These are phyloP conservation scores for Plodia interpunctella DNA, from an alignment of 1,140 invertebrate species.

Conservation along the genomic window DNA sequence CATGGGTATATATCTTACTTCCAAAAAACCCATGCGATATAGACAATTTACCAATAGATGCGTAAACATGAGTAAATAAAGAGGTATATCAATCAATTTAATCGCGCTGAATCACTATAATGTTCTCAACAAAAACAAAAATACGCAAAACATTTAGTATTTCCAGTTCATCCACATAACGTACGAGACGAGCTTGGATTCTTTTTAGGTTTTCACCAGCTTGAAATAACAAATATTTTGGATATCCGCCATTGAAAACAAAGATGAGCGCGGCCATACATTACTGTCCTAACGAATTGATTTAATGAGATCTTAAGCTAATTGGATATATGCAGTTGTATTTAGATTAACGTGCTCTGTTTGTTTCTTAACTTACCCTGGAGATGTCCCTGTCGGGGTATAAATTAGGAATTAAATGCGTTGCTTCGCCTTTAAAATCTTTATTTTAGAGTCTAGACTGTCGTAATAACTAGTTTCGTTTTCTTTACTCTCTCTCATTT, in stretches of 20 bases:
- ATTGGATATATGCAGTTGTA: conserved; percentile 57
- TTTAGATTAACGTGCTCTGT: conserved; percentile 47
- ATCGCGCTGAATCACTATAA: too few relatives aligned
- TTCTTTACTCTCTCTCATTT: too few relatives aligned
- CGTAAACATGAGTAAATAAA: too few relatives aligned
- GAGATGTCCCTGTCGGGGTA: conserved; percentile 34
- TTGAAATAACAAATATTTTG: conserved; percentile 67
- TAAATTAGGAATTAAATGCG: conserved; percentile 58
- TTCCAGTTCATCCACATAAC: neutral
- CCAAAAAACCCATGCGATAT: too few relatives aligned
- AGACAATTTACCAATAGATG: too few relatives aligned
- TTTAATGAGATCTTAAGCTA: conserved; percentile 71
- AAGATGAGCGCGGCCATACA: conserved; percentile 54
- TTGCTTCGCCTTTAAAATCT: conserved; percentile 34
- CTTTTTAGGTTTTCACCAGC: conserved; percentile 10
- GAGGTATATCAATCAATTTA: too few relatives aligned
- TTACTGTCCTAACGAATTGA: conserved; percentile 68
- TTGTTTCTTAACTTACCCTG: conserved; percentile 51
- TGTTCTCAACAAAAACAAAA: too few relatives aligned
- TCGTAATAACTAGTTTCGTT: neutral
- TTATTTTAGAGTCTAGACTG: neutral
- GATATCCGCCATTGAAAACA: conserved; percentile 67
- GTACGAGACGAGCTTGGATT: neutral
- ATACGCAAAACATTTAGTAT: neutral
- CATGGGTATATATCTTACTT: too few relatives aligned